phyloP scores from a whole-genome alignment of 2,113 vertebrate species.

The Aramus guarauna region DNA sequence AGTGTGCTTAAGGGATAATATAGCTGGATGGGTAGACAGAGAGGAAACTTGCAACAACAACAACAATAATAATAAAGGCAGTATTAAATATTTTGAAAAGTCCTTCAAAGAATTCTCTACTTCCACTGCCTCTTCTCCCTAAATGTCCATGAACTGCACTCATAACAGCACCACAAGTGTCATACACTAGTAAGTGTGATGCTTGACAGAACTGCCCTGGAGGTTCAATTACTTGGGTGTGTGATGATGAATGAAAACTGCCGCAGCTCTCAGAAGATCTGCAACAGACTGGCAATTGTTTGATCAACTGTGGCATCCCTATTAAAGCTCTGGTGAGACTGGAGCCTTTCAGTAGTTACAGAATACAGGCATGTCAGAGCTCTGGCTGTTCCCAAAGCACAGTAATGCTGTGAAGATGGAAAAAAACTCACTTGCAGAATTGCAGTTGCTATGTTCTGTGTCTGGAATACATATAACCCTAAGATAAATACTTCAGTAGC shows the following conservation, averaged over 20 bases:
- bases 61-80: not conserved
- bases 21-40: not conserved
- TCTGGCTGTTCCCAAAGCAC: not conserved
- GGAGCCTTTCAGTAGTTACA: not conserved
- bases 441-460: not conserved
- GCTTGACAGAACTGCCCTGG: conserved; percentile 36
- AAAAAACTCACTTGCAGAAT: not conserved
- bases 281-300: conserved; percentile 28
- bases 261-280: not conserved
- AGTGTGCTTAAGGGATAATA: not conserved
- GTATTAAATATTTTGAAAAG: not conserved
- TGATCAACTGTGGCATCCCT: conserved; percentile 47
- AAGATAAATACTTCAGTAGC: not conserved
- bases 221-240: conserved; percentile 39
- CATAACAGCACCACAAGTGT: not conserved
- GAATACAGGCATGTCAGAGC: not conserved
- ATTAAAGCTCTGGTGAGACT: conserved; percentile 12
- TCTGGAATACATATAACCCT: not conserved
- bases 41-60: not conserved
- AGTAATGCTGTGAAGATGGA: not conserved
- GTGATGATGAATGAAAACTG: conserved; percentile 45
- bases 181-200: not conserved
- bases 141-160: not conserved
- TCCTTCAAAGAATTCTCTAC: not conserved
- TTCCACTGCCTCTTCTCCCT: not conserved